These are phyloP conservation scores for Oophaga pumilio DNA, from an alignment of 2,113 vertebrate genomes.

Conservation along the genomic window DNA sequence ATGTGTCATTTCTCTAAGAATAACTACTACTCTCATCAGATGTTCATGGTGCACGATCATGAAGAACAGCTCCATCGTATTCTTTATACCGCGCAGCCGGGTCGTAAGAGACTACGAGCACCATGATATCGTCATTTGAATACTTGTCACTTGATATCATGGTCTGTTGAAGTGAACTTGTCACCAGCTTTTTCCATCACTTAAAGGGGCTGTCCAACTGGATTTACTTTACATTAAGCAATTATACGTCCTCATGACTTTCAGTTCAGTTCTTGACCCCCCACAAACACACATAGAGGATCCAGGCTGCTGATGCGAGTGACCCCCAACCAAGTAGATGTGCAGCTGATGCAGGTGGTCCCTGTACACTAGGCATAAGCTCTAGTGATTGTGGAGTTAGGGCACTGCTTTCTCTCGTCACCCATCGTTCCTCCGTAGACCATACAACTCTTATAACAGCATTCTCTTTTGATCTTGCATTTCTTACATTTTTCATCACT, in stretches of 20 bases:
- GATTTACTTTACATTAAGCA: not conserved
- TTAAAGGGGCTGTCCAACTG: not conserved
- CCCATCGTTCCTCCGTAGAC: too few relatives aligned
- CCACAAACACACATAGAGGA: too few relatives aligned
- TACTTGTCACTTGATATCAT: not conserved
- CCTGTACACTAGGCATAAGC: not conserved
- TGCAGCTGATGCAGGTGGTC: not conserved
- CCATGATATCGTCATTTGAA: not conserved
- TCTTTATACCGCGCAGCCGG: not conserved
- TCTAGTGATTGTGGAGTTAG: too few relatives aligned
- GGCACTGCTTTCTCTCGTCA: too few relatives aligned
- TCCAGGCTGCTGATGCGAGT: not conserved
- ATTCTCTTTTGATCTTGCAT: too few relatives aligned
- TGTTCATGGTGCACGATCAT: not conserved
- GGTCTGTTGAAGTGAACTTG: not conserved
- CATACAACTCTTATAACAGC: too few relatives aligned
- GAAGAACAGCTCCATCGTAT: not conserved
- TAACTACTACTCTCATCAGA: not conserved
- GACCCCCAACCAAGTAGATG: not conserved
- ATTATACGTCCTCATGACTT: not conserved
- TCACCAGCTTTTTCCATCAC: not conserved
- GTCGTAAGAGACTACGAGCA: not conserved
- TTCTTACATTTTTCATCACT: too few relatives aligned
- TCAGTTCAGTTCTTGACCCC: not conserved
- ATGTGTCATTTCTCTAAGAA: conserved; percentile 13